Evolutionary conservation across 2,797 vertebrate species (phyloP), one percentile per base, ranked within the genome.

Genomic region (Pseudomugil tenellus): DNA sequence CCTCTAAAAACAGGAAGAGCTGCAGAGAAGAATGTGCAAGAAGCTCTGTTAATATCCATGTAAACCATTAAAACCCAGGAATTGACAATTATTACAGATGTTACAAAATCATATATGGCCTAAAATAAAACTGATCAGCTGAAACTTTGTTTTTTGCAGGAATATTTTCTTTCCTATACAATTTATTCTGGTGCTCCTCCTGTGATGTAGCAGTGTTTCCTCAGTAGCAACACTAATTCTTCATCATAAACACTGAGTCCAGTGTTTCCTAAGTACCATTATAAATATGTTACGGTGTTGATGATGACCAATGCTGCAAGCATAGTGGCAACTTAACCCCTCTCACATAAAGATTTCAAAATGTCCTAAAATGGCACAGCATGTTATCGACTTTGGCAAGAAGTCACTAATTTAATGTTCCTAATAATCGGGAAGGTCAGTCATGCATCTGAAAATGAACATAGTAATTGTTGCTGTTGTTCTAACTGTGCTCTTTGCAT

Each of bases 401-500:
- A 8, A 43, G 6, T 52, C 0, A 3, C 28, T 41, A 60, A 16
- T 32, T 37, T 32, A 39, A 26, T 28, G n/a, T 72, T 62, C n/a
- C 46, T 14, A 29, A 21, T 65, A 25, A 3, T 59, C 14, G 1
- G 12, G 48, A 31, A 37, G 21, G 2, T 74, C 32, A 59, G 46
- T 67, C 26, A 58, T 70, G 13, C 39, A 49, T 2, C 26, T 61
- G 17, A 70, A 19, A 2, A 23, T 49, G 11, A 65, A 21, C 10
- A 0, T 34, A 26, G 0, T 39, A 31, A 10, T 6, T 39, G 35
- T 21, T 53, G 48, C 26, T 32, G 53, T 74, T 74, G 46, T 88
- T 83, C 76, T 93, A 87, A 93, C 66, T 75, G 63, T 89, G 8
- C 52, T 83, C 61, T 91, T 67, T 86, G 13, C 79, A 67, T 17